Evolutionary conservation across 2,113 vertebrate species (phyloP), one percentile per base, ranked within the genome.

Genomic region (Boulengeromyrus knoepffleri): DNA sequence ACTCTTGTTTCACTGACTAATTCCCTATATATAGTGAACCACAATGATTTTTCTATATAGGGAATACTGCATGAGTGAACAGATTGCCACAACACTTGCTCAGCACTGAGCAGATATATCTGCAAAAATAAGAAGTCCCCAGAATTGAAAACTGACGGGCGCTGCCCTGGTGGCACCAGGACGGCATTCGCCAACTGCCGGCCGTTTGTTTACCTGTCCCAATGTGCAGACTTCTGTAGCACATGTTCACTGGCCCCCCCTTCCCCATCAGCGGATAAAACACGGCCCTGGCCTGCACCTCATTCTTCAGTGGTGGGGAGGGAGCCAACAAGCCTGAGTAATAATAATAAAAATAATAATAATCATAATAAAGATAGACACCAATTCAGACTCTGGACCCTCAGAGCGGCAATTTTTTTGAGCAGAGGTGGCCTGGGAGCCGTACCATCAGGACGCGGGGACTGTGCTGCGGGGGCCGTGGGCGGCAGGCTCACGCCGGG

Each of bases 191-290:
- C 5, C 31, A 27, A 1, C 62, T 9, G 62, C n/a, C 3, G 0
- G 2, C 42, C 39, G 21, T 12, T 9, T 13, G n/a, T 49, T 96
- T 92, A 99, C 99, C 99, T 94, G 98, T 98, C 95, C 99, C 99
- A 89, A 99, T 99, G 96, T 99, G 98, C 93, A 99, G 97, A 84
- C 98, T 99, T 93, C 99, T 96, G 91, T 98, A 99, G 94, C 98
- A 99, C 99, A 99, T 99, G 94, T 95, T 98, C 90, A 99, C 96
- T 85, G 97, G 97, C 85, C 95, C 95, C 91, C 97, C 97, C 91
- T 97, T 95, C 91, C 97, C 98, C 91, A 97, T 97, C 85, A 99
- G 96, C 5, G 98, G 97, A 93, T 98, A 99, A 94, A 99, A 98
- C 88, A 98, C 97, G 0, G 99, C 98, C 93, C 98, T 95, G 89